These are phyloP conservation scores for Drosophila macrospina DNA, from an alignment of 2,888 invertebrate genomes.

Conservation along the genomic window DNA sequence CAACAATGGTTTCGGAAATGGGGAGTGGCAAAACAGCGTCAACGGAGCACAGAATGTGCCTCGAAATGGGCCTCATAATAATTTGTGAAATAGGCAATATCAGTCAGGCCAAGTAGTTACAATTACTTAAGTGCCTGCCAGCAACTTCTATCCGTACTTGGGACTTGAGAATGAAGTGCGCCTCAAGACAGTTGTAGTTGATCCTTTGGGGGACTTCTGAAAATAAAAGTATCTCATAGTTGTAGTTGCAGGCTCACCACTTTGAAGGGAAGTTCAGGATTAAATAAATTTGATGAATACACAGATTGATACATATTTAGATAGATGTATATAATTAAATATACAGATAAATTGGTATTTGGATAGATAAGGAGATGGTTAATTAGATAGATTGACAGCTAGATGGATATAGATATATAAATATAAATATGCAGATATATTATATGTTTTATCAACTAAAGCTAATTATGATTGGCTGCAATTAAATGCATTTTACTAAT, in stretches of 20 bases:
- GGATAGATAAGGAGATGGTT: too few relatives aligned
- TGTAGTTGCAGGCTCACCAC: background rate
- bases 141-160: slow-evolving; percentile 21
- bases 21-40: slow-evolving; percentile 37
- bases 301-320: background rate
- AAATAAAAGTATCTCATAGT: background rate
- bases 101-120: slow-evolving; percentile 77
- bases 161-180: slow-evolving; percentile 7
- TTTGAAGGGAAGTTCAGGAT: background rate
- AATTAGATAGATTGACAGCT: background rate
- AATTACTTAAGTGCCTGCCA: slow-evolving; percentile 77
- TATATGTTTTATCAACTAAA: too few relatives aligned
- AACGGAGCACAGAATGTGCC: slow-evolving; percentile 62
- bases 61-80: slow-evolving; percentile 77
- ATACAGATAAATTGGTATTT: too few relatives aligned
- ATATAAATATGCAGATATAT: too few relatives aligned
- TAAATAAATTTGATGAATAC: background rate
- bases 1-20: slow-evolving; percentile 31
- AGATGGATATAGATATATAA: too few relatives aligned
- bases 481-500: too few relatives aligned
- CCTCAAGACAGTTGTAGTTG: slow-evolving; percentile 19
- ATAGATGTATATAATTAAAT: too few relatives aligned
- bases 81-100: slow-evolving; percentile 80
- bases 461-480: too few relatives aligned
- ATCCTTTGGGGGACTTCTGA: slow-evolving; percentile 26